These are phyloP conservation scores for Setophaga kirtlandii DNA, from an alignment of 2,113 vertebrate genomes.

Conservation along the genomic window DNA sequence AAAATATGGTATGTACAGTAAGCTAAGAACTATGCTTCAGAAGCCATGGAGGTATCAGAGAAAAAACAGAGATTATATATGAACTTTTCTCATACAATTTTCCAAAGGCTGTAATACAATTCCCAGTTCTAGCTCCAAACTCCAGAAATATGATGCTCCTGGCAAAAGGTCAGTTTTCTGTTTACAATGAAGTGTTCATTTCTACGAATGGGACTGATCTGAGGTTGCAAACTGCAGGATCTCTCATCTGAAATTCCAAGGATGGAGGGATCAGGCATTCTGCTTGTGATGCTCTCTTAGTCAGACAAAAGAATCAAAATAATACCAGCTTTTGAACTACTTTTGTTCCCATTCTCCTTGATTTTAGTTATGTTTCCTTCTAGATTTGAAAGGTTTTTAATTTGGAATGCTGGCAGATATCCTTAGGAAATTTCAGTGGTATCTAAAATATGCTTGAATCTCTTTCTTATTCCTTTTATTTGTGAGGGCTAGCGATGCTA, in stretches of 20 bases:
- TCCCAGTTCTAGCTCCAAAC: background rate
- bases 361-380: background rate
- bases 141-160: background rate
- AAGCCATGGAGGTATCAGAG: background rate
- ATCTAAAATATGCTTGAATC: background rate
- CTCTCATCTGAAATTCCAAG: background rate
- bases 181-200: background rate
- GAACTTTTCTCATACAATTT: background rate
- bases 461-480: background rate
- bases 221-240: background rate
- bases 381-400: background rate
- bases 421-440: slow-evolving; percentile 11
- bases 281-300: background rate
- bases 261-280: background rate
- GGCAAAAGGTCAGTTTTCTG: background rate
- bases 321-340: background rate
- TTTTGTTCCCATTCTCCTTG: background rate
- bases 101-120: background rate
- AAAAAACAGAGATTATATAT: background rate
- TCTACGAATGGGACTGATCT: background rate
- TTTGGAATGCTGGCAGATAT: slow-evolving; percentile 6
- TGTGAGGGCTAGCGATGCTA: background rate
- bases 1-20: background rate
- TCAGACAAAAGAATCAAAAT: background rate
- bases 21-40: background rate